Percentiles rank a stretch among this genome's conserved stretches.
phyloP scores from a whole-genome alignment of 2,888 invertebrate genomes.

The Conchocele bisecta region DNA sequence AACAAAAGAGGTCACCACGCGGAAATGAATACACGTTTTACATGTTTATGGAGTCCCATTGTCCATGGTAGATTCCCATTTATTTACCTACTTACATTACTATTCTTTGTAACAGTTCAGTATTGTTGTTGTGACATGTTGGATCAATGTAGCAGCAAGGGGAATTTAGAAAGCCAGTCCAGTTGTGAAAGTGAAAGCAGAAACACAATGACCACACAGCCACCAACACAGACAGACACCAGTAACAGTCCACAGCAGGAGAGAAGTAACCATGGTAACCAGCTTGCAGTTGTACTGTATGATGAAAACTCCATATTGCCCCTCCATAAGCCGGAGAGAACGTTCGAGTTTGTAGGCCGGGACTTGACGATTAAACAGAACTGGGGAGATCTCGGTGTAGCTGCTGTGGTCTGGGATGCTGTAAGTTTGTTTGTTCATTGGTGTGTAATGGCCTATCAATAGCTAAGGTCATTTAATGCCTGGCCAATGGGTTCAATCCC shows the following conservation, averaged over 20 bases:
- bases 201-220: background rate
- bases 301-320: conserved; percentile 62
- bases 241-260: background rate
- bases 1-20: conserved; percentile 10
- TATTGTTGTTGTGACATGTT: no score
- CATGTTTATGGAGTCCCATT: background rate
- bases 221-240: background rate
- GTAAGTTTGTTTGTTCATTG: no score
- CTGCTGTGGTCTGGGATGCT: conserved; percentile 82
- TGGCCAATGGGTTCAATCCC: no score
- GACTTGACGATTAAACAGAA: conserved; percentile 75
- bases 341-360: conserved; percentile 67
- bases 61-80: no score
- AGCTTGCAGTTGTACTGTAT: conserved; percentile 66
- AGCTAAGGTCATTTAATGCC: no score
- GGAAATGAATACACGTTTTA: background rate
- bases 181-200: background rate
- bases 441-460: no score
- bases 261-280: background rate
- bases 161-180: background rate
- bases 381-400: conserved; percentile 79
- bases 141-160: background rate
- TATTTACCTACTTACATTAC: no score
- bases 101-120: no score
- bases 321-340: conserved; percentile 63